A percentile compares a stretch with the other conserved stretches of the same genome.
These are phyloP conservation scores for Conger conger DNA, from an alignment of 2,113 vertebrate species.

Conservation along the genomic window DNA sequence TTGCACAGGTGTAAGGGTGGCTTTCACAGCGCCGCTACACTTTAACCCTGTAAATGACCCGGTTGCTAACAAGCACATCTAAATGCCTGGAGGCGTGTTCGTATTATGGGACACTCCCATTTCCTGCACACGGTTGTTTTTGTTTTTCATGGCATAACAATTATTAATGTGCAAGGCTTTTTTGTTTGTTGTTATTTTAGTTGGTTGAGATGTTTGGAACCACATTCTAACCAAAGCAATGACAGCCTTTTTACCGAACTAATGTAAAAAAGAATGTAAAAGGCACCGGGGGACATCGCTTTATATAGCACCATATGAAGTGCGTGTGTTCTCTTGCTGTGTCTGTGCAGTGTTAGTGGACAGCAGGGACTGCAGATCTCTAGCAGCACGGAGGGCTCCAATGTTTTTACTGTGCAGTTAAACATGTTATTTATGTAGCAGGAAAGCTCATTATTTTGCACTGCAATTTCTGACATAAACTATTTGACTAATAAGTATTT, in stretches of 20 bases:
- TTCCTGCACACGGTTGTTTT: background rate
- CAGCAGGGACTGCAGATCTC: conserved; percentile 7
- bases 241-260: conserved; percentile 13
- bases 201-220: background rate
- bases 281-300: background rate
- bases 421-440: conserved; percentile 31
- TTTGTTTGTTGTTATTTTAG: background rate
- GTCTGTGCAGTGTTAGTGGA: conserved; percentile 22
- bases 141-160: background rate
- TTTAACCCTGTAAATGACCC: background rate
- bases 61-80: background rate
- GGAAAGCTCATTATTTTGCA: conserved; percentile 28
- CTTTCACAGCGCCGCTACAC: background rate
- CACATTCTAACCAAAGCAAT: conserved; percentile 3
- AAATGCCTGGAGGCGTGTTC: background rate
- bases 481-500: conserved; percentile 31
- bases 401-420: conserved; percentile 7
- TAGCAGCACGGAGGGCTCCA: conserved; percentile 20
- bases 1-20: background rate
- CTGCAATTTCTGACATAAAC: conserved; percentile 22
- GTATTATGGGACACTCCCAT: background rate
- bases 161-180: background rate
- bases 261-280: conserved; percentile 10
- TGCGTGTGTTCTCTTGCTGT: background rate
- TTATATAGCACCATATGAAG: conserved; percentile 24